Base-by-base conservation (phyloP, 2,113 vertebrate genomes). In the Varanus komodoensis region DNA sequence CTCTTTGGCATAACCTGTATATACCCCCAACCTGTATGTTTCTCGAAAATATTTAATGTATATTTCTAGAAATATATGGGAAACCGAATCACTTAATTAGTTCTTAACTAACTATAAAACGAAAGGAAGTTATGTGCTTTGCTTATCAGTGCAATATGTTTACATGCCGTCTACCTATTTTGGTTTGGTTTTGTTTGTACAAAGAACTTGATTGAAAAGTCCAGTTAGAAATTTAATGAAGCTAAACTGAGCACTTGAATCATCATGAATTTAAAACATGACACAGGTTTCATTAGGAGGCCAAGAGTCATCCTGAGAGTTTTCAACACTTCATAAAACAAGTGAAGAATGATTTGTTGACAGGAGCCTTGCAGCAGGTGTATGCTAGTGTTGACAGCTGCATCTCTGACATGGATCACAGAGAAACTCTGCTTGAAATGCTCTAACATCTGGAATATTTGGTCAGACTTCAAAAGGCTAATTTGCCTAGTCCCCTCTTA, bases 371-470 rank as follows among this genome's bases (percentile, higher is more conserved):
- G 91, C 79, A 93, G 93, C 97, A 97, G 97, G 96, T 97, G 96
- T 91, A 93, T 57, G 84, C 94, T 96, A 89, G 0, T 91, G 85
- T 93, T 97, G 96, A 95, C 97, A 97, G 97, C 94, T 97, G 97
- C 79, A 91, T 93, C 94, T 95, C 94, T 96, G 96, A 97, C 91
- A 97, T 61, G 95, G 96, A 96, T 97, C 96, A 96, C 92, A 95
- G 95, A 95, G 75, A 92, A 94, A 93, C 89, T 95, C 88, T 86
- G 94, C 34, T 82, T 91, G 74, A 95, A 95, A 80, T 19, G 27
- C 74, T 90, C 87, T 79, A 97, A 97, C 97, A 97, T 97, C 97
- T 97, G 97, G 96, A 97, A 91, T 61, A 61, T 92, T 96, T 97
- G 95, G 96, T 96, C 92, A 91, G 73, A 89, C 94, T 96, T 97